A percentile compares a stretch with the other conserved stretches of the same genome.
Conservation (phyloP, 2,888 invertebrate species). For the Xestia ashworthii region DNA sequence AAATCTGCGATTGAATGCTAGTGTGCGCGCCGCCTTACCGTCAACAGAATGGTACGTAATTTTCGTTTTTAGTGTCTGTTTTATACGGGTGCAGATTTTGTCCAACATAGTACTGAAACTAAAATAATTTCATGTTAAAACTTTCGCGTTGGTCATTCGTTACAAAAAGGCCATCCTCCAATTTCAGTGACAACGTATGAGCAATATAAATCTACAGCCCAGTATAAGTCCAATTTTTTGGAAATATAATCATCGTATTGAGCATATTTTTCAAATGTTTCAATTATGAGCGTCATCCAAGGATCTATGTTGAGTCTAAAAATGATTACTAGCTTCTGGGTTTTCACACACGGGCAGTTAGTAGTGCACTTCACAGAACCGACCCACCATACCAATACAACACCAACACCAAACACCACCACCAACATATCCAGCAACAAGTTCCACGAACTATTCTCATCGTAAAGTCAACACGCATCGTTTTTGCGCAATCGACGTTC, state of each 20-base stretch:
- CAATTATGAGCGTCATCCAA: background rate
- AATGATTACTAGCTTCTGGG: background rate
- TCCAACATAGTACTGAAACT: constrained; percentile 43
- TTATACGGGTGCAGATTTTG: constrained; percentile 62
- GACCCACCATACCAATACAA: too few relatives aligned
- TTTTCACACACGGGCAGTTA: too few relatives aligned
- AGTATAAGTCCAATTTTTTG: background rate
- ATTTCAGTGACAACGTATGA: background rate
- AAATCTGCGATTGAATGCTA: constrained; percentile 83
- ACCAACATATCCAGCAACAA: constrained; percentile 47
- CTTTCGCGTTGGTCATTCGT: background rate
- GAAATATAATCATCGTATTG: background rate
- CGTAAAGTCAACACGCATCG: constrained; percentile 43
- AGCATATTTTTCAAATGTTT: background rate
- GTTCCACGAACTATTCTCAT: constrained; percentile 11
- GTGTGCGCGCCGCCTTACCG: constrained; percentile 67
- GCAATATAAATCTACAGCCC: background rate
- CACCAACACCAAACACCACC: too few relatives aligned
- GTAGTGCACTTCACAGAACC: background rate
- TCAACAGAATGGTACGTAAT: constrained; percentile 74
- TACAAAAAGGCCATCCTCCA: background rate
- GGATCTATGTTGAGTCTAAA: background rate
- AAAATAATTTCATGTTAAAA: background rate
- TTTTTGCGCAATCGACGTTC: constrained; percentile 72
- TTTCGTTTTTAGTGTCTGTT: constrained; percentile 71